phyloP scores from a whole-genome alignment of 2,888 invertebrate genomes.

The Dione juno region DNA sequence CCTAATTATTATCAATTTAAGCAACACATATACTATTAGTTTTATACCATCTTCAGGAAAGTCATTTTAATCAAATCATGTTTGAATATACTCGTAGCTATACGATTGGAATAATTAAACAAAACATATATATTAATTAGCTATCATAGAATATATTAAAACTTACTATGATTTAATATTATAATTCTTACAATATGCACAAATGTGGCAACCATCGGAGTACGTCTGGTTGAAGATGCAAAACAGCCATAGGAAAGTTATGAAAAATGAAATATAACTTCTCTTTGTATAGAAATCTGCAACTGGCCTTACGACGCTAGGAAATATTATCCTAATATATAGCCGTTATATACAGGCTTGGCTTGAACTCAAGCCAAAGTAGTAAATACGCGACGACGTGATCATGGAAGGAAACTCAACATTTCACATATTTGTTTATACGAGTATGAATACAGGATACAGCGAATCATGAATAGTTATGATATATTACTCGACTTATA shows the following conservation, averaged over 20 bases:
- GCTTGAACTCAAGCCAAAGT: constrained; percentile 38
- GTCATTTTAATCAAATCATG: no score
- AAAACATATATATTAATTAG: no score
- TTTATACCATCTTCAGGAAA: no score
- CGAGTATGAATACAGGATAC: constrained; percentile 10
- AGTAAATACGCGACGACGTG: constrained; percentile 39
- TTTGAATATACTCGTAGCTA: no score
- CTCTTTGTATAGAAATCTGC: constrained; percentile 3
- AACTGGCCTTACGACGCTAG: constrained; percentile 24
- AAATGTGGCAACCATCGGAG: no score
- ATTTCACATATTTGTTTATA: constrained; percentile 26
- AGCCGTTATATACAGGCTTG: constrained; percentile 32
- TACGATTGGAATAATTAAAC: no score
- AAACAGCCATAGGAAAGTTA: not conserved
- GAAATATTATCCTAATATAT: constrained; percentile 35
- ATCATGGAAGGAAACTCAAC: constrained; percentile 35
- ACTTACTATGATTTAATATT: no score
- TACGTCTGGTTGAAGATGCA: not conserved
- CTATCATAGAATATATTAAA: no score
- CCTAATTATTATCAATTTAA: no score
- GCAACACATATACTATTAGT: no score
- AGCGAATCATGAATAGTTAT: constrained; percentile 19
- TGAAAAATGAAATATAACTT: constrained; percentile 5
- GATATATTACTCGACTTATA: constrained; percentile 15
- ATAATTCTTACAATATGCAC: no score